Evolutionary conservation across 2,888 invertebrate genomes (phyloP), one percentile per base, ranked within the genome.

Genomic region (Laothoe populi): DNA sequence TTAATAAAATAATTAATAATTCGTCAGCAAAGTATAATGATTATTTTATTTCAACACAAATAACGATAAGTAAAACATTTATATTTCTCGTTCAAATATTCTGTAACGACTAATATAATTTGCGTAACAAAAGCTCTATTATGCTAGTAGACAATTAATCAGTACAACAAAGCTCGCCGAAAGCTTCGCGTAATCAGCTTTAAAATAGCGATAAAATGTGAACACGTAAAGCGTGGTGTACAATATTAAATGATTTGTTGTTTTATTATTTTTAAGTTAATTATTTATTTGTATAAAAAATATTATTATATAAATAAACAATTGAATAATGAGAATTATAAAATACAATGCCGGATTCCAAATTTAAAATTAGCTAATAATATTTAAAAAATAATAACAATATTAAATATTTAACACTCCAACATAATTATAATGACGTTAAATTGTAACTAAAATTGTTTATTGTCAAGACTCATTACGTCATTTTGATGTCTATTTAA

Each of bases 141-240:
- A 21, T 35, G 19, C 4, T 31, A 31, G 19, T 35, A 35, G 35
- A 10, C 42, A 24, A 61, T 61, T 53, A 26, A 61, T 61, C 42
- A 42, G 8, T 31, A 24, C 7, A 60, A 60, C 60, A 61, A 61
- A 61, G 49, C 53, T 44, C 26, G 42, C 48, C 60, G 60, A 42
- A 61, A 53, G 35, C 35, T 35, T 35, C 19, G 53, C 48, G 42
- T 53, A 40, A 60, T 42, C 53, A 26, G 19, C 42, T 42, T 53
- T 42, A 26, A 42, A 61, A 44, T 61, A 42, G 42, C 60, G 11
- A 42, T 61, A 53, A 60, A 53, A 61, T 53, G 31, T 35, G 53
- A 11, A 19, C 8, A 16, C 0, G 21, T 53, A 35, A 53, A 11
- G 53, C 53, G 10, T 0, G 0, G 53, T 31, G 8, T 19, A 53